Percentiles rank a stretch among this genome's conserved stretches.
Conservation (phyloP, 2,797 vertebrate genomes). For the Sebastes oblongus region DNA sequence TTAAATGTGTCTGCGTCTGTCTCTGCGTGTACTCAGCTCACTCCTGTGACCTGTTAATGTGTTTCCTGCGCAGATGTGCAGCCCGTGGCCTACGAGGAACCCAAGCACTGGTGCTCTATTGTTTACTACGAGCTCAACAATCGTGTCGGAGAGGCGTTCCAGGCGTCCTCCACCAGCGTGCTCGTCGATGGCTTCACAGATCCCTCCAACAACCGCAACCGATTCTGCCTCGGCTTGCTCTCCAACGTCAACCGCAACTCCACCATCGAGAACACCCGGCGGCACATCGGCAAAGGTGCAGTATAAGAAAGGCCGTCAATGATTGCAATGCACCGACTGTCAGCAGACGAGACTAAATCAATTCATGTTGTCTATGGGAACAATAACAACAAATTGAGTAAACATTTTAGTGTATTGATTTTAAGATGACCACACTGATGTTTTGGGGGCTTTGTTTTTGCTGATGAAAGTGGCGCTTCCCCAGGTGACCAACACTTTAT, state of each 20-base stretch:
- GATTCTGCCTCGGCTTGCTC: constrained; percentile 97
- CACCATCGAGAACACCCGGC: constrained; percentile 97
- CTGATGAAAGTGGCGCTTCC: not conserved
- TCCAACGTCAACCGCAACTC: constrained; percentile 99
- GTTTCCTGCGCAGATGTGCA: constrained; percentile 89
- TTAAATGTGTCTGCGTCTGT: constrained; percentile 35
- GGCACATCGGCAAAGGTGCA: constrained; percentile 97
- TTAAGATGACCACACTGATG: not conserved
- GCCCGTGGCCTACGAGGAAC: constrained; percentile 96
- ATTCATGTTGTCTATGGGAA: constrained; percentile 28
- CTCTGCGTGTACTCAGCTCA: constrained; percentile 19
- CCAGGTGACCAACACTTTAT: not conserved
- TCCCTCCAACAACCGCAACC: constrained; percentile 98
- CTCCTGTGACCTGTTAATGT: constrained; percentile 53
- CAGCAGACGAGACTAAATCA: constrained; percentile 40
- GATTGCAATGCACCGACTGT: not conserved
- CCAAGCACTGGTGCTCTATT: constrained; percentile 99
- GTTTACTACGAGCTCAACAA: constrained; percentile 99
- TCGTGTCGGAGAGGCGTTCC: constrained; percentile 96
- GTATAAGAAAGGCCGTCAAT: not conserved
- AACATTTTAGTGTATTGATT: constrained; percentile 37
- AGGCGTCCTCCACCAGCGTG: constrained; percentile 96
- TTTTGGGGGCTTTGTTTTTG: constrained; percentile 10
- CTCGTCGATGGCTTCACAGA: constrained; percentile 98
- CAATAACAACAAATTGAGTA: constrained; percentile 36